Evolutionary conservation across 2,888 invertebrate genomes (phyloP), one percentile per base, ranked within the genome.

Genomic region (Acrobasis consociella): DNA sequence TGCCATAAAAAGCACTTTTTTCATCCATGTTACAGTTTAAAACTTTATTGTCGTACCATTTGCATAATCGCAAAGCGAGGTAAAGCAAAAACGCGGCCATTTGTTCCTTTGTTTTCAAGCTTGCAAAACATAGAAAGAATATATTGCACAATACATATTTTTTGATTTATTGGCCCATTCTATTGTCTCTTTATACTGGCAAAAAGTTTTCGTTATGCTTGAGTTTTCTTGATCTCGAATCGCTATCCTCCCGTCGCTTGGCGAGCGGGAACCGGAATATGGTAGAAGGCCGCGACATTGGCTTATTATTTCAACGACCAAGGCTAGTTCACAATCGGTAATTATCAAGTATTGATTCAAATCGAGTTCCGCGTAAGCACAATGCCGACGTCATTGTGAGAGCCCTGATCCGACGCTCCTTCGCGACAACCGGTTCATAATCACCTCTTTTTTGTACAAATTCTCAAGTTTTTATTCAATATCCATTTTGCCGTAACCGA

Each of bases 1-100:
- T 73, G 71, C 67, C 83, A 82, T 87, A 87, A 87, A 87, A 88
- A 84, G 68, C 67, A 71, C 69, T 82, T 85, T 86, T 88, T 84
- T 78, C 77, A 73, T 78, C 78, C 72, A 77, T 83, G 87, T 87
- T 90, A 88, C 89, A 89, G 81, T 91, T 91, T 86, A 81, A 69
- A 86, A 83, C 68, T 86, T 85, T 86, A 91, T 87, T 89, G 89
- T 85, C 78, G 77, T 78, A 72, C 84, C 77, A 91, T 90, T 92
- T 91, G 90, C 92, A 91, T 91, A 91, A 89, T 87, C 88, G 82
- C 85, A 82, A 84, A 80, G 82, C 83, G 80, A 89, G 83, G 82
- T 81, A 76, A 79, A 74, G 85, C 82, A 89, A 91, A 91, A 91
- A 90, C 82, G 73, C 71, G 77, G 75, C 71, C 70, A 81, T 85